A percentile compares a stretch with the other conserved stretches of the same genome.
phyloP scores from a whole-genome alignment of 2,888 invertebrate species.

The Penaeus monodon region DNA sequence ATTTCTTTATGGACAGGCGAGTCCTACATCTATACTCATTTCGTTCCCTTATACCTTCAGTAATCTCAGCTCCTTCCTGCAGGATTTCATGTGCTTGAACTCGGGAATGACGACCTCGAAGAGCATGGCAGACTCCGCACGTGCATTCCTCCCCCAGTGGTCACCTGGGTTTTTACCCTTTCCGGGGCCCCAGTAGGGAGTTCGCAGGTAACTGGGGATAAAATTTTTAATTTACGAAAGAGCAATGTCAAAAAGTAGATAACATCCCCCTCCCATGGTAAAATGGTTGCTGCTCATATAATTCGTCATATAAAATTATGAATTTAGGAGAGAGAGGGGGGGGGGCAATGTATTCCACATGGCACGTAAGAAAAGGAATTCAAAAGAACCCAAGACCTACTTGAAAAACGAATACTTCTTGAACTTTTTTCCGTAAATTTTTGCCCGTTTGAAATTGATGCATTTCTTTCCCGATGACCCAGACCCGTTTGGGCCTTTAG shows the following conservation, averaged over 20 bases:
- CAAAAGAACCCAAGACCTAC: constrained; percentile 30
- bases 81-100: constrained; percentile 91
- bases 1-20: no score
- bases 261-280: background rate
- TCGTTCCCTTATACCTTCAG: constrained; percentile 77
- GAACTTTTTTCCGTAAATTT: constrained; percentile 90
- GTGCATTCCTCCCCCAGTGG: constrained; percentile 86
- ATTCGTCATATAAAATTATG: no score
- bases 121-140: constrained; percentile 86
- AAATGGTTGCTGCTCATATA: no score
- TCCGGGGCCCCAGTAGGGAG: constrained; percentile 84
- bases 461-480: constrained; percentile 89
- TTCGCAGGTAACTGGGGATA: constrained; percentile 82
- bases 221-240: background rate
- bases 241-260: background rate
- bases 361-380: background rate
- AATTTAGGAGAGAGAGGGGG: no score
- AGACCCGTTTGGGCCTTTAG: constrained; percentile 93
- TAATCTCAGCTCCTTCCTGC: constrained; percentile 88
- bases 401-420: constrained; percentile 73
- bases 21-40: background rate
- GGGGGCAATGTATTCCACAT: background rate
- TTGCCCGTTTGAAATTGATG: constrained; percentile 85
- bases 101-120: constrained; percentile 96
- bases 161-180: constrained; percentile 82